These are phyloP conservation scores for Catocala nupta DNA, from an alignment of 2,888 invertebrate species.

Conservation along the genomic window DNA sequence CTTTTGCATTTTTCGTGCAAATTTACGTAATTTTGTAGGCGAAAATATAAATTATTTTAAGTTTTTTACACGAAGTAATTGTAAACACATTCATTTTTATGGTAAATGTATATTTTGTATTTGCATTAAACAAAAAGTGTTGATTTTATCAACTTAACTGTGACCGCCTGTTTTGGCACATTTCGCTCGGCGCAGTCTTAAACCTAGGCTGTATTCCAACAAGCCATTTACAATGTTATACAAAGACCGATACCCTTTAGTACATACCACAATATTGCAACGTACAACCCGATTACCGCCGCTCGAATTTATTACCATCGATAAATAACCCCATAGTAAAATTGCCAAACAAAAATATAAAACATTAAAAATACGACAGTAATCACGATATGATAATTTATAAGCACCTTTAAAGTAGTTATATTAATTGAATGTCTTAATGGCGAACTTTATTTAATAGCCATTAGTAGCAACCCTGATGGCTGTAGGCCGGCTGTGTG, in stretches of 20 bases:
- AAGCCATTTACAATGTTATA: background rate
- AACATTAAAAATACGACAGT: slow-evolving; percentile 35
- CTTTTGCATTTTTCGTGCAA: too few species aligned
- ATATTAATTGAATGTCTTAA: too few species aligned
- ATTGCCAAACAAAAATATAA: slow-evolving; percentile 25
- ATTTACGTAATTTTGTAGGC: too few species aligned
- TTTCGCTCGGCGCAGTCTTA: too few species aligned
- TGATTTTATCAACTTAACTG: too few species aligned
- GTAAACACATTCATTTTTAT: too few species aligned
- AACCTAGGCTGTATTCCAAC: too few species aligned
- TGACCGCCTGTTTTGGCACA: too few species aligned
- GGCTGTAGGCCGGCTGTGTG: slow-evolving; percentile 29
- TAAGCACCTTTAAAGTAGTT: slow-evolving; percentile 41
- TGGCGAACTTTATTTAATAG: slow-evolving; percentile 40
- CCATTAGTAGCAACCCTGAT: slow-evolving; percentile 41
- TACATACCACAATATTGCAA: slow-evolving; percentile 15
- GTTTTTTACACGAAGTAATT: too few species aligned
- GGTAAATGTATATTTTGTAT: too few species aligned
- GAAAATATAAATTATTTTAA: too few species aligned
- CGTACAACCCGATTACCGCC: slow-evolving; percentile 14
- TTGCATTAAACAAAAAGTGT: too few species aligned
- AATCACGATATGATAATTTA: slow-evolving; percentile 49
- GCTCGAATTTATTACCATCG: slow-evolving; percentile 31
- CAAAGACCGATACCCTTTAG: background rate
- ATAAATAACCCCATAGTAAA: slow-evolving; percentile 48